Evolutionary conservation across 2,888 invertebrate species (phyloP), one percentile per base, ranked within the genome.

Genomic region (Drosophila hawaiiensis): DNA sequence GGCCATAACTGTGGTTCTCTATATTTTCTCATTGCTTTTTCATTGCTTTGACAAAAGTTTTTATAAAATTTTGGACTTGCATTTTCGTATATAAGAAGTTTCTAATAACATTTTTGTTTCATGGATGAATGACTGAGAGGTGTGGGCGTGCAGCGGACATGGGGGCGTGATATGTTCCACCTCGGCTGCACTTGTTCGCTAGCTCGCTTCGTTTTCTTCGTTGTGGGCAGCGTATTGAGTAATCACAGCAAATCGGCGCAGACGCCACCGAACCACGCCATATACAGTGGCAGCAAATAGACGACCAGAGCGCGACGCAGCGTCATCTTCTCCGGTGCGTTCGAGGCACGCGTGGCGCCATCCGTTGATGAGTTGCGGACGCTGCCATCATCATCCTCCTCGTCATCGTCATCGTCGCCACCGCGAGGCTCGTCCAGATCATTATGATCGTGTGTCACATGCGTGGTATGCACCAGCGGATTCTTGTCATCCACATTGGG

Each of bases 181-280:
- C 52, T 58, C 58, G 39, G 55, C 82, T 69, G 74, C 83, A 70
- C 75, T 78, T 80, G 67, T 69, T 81, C 73, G 79, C 82, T 71
- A 65, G 78, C 76, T 78, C 67, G 68, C 72, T 77, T 70, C 58
- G 68, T 63, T 63, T 68, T 28, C 10, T 55, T 56, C 76, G 82
- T 76, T 70, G 62, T 53, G 59, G 71, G 72, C 73, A 69, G 81
- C 68, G 49, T 85, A 28, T 76, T 73, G 70, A 76, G 91, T 82
- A 94, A 95, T 96, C 96, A 97, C 95, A 97, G 96, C 94, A 97
- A 95, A 93, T 97, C 97, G 90, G 96, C 95, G 93, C 97, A 95
- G 89, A 97, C 96, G 78, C 96, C 96, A 70, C 96, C 96, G 74
- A 97, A 96, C 97, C 97, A 97, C 91, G 97, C 96, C 93, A 97